Evolutionary conservation across 35 echinoderm and acorn worm genomes (phyloP), one percentile per base, ranked within the genome.

Genomic region (Stichopus chloronotus): DNA sequence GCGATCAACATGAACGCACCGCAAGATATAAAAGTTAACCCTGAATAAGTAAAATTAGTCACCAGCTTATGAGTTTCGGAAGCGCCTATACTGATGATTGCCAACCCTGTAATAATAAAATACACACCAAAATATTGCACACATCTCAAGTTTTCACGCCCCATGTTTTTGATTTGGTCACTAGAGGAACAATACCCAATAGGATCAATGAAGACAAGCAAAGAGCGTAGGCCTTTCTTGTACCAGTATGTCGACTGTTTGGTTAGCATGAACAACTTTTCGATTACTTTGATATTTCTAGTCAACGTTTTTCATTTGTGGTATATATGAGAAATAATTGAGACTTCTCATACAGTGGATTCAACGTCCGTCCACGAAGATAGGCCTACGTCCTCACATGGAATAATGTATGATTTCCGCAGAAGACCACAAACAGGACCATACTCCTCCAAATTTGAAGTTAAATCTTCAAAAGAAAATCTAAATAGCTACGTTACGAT

Each of bases 41-140:
- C 87, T 3, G 87, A 65, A 43, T 89, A 89, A 55, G 87, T 89
- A 55, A 89, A 89, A n/a, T 59, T 69, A 10, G 87, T 52, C 9
- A 89, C 20, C 4, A 89, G 11, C 57, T 58, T 17, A 25, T 60
- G 8, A 54, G 87, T 89, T 72, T 89, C 87, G 11, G 87, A 53
- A 7, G 60, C 87, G 14, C 87, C 87, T 11, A 89, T 89, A 60
- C 87, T 71, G 17, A 89, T 89, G 13, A 89, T 63, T 25, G 87
- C 87, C 6, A 89, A 52, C 5, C 87, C 87, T 5, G 87, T 71
- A 10, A 89, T 89, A 16, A 89, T 72, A 22, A 89, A 89, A 22
- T 89, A 89, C 12, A 89, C 9, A 63, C 87, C 87, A n/a, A 89
- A 89, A 30, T 89, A 89, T 89, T 89, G 87, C 59, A 89, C 65